Conservation (phyloP, 2,113 vertebrate genomes). For the Mastomys coucha region DNA sequence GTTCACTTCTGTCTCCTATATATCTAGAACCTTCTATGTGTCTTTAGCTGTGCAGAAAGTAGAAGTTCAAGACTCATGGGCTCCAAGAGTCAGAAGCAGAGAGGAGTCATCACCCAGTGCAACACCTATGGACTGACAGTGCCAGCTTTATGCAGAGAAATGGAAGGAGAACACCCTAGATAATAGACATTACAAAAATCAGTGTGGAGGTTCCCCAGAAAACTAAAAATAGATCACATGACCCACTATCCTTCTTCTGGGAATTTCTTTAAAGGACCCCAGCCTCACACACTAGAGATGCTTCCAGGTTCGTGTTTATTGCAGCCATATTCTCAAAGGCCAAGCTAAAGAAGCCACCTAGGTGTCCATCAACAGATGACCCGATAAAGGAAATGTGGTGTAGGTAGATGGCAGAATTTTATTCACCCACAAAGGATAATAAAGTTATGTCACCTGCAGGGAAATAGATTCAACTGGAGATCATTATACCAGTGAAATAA, state of each 20-base stretch:
- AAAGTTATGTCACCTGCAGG: neutral
- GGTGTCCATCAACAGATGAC: neutral
- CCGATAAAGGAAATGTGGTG: neutral
- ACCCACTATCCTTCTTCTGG: neutral
- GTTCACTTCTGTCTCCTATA: too few relatives aligned
- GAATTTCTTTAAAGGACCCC: neutral
- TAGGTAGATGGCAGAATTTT: neutral
- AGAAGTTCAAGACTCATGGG: neutral
- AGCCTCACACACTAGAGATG: neutral
- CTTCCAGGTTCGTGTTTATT: neutral
- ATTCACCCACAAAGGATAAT: neutral
- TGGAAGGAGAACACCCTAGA: too few relatives aligned
- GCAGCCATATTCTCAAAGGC: neutral
- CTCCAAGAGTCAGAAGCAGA: neutral
- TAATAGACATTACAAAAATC: too few relatives aligned
- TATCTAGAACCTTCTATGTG: neutral
- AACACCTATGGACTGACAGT: neutral
- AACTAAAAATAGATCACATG: neutral
- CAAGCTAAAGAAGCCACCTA: neutral
- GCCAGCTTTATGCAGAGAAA: neutral
- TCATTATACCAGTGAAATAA: neutral
- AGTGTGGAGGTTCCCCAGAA: neutral
- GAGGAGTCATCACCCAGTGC: too few relatives aligned
- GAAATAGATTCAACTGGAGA: neutral
- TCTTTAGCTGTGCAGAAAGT: neutral